Evolutionary conservation across 2,113 vertebrate genomes (phyloP), one percentile per base, ranked within the genome.

Genomic region (Chloebia gouldiae): DNA sequence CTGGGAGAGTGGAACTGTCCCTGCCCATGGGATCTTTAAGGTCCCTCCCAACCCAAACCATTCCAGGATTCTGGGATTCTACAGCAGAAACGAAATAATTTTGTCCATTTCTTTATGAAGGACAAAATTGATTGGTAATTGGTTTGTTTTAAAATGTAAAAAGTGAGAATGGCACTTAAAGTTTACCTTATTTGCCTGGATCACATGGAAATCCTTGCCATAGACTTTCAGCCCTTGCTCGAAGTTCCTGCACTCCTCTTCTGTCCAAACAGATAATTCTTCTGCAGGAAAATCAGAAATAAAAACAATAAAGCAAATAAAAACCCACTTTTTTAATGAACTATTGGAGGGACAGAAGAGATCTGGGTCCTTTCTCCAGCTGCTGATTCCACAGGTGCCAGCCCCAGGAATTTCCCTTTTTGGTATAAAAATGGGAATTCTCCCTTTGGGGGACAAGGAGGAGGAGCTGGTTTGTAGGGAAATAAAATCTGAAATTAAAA

Each of bases 241-340:
- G 98, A 99, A 99, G 96, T 99, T 99, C 97, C 98, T 98, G 97
- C 99, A 99, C 92, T 99, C 99, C 95, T 99, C 99, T 88, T 99
- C 99, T 49, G 98, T 99, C 99, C 99, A 99, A 66, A 99, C 98
- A 79, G 99, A 99, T 18, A 99, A 97, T 85, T 99, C 99, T 97
- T 99, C 99, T 99, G 95, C 3, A 75, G 86, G 84, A 93, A 91
- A 42, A 59, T 6, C 11, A 5, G 22, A 35, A 76, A 35, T 7
- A 56, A 53, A 94, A 1, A 5, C 16, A 78, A 80, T 7, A 50
- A 25, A 85, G 50, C 22, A 65, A 64, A 49, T 0, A 59, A 65
- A 79, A 33, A 2, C 50, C 3, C 27, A 60, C 16, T 16, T n/a
- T n/a, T n/a, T n/a, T n/a, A n/a, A n/a, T n/a, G n/a, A n/a, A n/a